These are phyloP conservation scores for Rhopalosiphum maidis DNA, from an alignment of 1,140 invertebrate species.

Conservation along the genomic window DNA sequence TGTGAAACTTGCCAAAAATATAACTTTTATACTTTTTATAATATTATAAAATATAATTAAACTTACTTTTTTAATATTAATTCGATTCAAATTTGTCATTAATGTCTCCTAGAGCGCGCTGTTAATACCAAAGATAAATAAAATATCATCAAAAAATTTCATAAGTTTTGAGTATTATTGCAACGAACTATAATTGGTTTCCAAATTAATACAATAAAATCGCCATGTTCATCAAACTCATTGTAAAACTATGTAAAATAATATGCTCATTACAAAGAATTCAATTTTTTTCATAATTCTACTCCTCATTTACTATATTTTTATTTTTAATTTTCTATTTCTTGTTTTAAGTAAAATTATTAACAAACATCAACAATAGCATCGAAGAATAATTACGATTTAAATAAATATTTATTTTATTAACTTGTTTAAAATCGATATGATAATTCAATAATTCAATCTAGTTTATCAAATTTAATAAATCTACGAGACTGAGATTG, in stretches of 20 bases:
- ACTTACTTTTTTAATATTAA: neutral
- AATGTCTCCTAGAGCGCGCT: neutral
- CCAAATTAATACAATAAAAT: neutral
- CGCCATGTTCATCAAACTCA: neutral
- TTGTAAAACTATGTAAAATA: neutral
- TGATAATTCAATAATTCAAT: neutral
- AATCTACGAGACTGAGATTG: neutral
- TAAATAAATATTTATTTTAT: neutral
- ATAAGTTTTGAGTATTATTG: neutral
- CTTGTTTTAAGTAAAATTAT: neutral
- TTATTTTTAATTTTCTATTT: neutral
- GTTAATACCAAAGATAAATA: neutral
- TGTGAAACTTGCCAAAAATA: neutral
- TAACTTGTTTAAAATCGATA: neutral
- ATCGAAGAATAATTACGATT: neutral
- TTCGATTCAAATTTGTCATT: neutral
- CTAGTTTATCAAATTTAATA: neutral
- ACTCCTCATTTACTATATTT: neutral
- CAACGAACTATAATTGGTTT: neutral
- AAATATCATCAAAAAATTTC: neutral
- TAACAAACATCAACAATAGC: too few relatives aligned
- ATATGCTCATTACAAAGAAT: neutral
- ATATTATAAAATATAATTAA: neutral
- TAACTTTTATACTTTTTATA: neutral
- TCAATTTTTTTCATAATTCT: neutral